These are phyloP conservation scores for Elegia similella DNA, from an alignment of 2,888 invertebrate species.

Conservation along the genomic window DNA sequence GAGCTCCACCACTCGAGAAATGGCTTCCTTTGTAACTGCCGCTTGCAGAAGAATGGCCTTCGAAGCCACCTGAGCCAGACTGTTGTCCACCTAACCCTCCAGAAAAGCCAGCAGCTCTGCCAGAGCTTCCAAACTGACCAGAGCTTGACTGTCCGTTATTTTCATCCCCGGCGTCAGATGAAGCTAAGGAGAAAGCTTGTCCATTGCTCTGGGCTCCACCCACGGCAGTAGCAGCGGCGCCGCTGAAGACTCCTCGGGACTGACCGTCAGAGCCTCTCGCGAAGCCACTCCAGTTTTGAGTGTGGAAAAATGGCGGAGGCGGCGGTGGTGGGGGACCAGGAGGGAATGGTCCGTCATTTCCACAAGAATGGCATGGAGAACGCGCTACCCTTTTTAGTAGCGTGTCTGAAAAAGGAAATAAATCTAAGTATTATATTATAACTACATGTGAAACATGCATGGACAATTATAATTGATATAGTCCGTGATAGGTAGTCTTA, in stretches of 20 bases:
- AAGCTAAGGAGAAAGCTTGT: conserved; percentile 47
- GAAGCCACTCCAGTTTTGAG: conserved; percentile 59
- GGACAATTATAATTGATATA: too few species aligned
- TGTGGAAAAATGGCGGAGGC: conserved; percentile 40
- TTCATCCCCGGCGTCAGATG: conserved; percentile 27
- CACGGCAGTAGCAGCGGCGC: conserved; percentile 45
- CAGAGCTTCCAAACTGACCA: conserved; percentile 19
- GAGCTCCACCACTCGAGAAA: conserved; percentile 31
- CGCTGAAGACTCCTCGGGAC: conserved; percentile 53
- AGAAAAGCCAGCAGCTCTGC: conserved; percentile 5
- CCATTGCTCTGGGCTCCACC: conserved; percentile 35
- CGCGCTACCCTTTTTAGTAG: conserved; percentile 36
- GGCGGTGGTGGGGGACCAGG: conserved; percentile 24
- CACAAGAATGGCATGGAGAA: conserved; percentile 38
- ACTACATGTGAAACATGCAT: too few species aligned
- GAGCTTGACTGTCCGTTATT: not conserved
- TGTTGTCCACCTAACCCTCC: not conserved
- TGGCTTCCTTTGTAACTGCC: conserved; percentile 39
- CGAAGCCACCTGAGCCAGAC: conserved; percentile 11
- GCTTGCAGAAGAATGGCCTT: conserved; percentile 21
- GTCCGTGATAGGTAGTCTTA: too few species aligned
- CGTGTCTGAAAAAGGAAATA: conserved; percentile 31
- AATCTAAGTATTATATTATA: not conserved
- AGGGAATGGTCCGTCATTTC: conserved; percentile 22
- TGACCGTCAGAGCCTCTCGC: conserved; percentile 40